Evolutionary conservation across 2,888 invertebrate genomes (phyloP).

Genomic region (Gerris lacustris): DNA sequence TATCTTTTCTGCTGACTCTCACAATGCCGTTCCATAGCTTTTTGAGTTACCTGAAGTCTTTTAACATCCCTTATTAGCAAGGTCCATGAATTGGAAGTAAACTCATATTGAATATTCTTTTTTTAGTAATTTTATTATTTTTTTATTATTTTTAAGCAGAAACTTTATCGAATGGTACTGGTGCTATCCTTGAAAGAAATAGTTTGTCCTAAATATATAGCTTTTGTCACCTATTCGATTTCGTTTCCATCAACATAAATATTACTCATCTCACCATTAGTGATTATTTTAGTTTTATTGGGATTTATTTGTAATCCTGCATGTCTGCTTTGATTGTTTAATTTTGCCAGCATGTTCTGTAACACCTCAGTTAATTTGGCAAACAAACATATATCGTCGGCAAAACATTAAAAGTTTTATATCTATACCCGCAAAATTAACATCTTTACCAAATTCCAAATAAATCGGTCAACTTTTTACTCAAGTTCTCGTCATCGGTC

Average conservation of each 20-base stretch:
- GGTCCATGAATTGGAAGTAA: background rate
- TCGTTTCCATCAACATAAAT: background rate
- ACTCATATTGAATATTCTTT: background rate
- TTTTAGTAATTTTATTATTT: too few species aligned
- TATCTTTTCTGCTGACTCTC: too few species aligned
- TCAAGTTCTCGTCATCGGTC: too few species aligned
- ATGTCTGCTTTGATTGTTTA: background rate
- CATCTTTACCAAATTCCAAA: too few species aligned
- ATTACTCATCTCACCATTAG: background rate
- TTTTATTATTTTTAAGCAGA: background rate
- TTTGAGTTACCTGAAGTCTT: too few species aligned
- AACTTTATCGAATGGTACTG: background rate
- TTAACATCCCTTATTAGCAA: too few species aligned
- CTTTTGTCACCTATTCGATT: background rate
- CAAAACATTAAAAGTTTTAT: background rate
- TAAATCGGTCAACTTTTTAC: too few species aligned
- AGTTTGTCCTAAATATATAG: background rate
- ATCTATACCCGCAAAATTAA: background rate
- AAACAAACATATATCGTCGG: background rate
- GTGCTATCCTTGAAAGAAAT: background rate
- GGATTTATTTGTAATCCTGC: background rate
- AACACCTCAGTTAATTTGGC: background rate
- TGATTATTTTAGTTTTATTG: background rate
- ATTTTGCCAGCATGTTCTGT: background rate
- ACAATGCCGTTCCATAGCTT: too few species aligned